A percentile compares a stretch with the other conserved stretches of the same genome.
phyloP scores from a whole-genome alignment of 2,888 invertebrate species.

The Sialis lutaria region DNA sequence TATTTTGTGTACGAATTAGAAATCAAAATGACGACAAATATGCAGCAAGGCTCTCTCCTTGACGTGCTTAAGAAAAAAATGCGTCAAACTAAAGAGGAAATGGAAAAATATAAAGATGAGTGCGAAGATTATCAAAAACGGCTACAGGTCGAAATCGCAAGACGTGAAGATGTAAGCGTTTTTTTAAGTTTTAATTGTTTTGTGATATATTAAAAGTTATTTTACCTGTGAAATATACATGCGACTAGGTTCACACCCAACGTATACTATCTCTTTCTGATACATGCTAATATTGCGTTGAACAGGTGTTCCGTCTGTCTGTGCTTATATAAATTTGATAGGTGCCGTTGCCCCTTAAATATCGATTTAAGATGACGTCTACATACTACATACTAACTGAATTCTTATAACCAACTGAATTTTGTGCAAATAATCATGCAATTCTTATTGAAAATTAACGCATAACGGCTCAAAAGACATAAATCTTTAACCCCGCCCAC shows the following conservation, averaged over 20 bases:
- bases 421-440: no score
- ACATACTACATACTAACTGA: constrained; percentile 1
- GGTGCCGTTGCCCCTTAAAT: constrained; percentile 10
- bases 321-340: constrained; percentile 4
- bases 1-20: constrained; percentile 3
- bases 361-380: constrained; percentile 13
- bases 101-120: constrained; percentile 96
- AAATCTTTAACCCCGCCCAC: no score
- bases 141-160: constrained; percentile 86
- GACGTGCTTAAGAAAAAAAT: constrained; percentile 99
- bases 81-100: constrained; percentile 97
- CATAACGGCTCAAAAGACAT: no score
- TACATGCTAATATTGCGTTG: not conserved
- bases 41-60: constrained; percentile 84
- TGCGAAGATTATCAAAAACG: constrained; percentile 92
- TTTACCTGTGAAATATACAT: not conserved
- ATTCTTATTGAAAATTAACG: no score
- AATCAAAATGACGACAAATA: constrained; percentile 67
- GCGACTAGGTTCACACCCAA: not conserved
- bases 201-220: not conserved
- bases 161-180: constrained; percentile 92
- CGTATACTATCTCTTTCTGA: not conserved
- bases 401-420: not conserved
- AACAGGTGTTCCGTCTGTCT: constrained; percentile 6
- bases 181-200: constrained; percentile 9